Base-by-base conservation (phyloP, 2,888 invertebrate species). In the Cryptus viduatorius region DNA sequence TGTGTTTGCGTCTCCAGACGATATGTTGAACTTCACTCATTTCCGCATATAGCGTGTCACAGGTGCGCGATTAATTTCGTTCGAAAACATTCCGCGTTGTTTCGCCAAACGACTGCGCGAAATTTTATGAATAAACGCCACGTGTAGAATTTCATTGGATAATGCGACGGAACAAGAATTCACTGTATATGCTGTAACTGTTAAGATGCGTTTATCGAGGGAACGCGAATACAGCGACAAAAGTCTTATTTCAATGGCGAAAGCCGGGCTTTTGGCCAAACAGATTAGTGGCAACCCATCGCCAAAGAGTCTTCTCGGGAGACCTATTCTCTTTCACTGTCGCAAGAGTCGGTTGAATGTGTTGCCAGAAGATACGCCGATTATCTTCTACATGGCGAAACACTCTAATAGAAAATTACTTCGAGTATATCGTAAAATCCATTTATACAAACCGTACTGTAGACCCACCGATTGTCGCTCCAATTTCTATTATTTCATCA, bases 231-330 rank as follows among this genome's bases (percentile, higher is more conserved):
- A 31, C 31, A 29, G 61, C 61, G 37, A 14, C 37, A 61, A 61
- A 61, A 61, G 61, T 4, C 8, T 61, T 53, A 44, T 4, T 50
- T 31, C 29, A 46, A 69, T 69, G 69, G 50, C 42, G 31, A 48
- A 48, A 24, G 83, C 82, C 87, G 85, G 89, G 89, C 87, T 89
- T 83, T 84, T 79, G 83, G 89, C 89, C 89, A 90, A 89, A 87
- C 83, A 87, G 87, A 91, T 90, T 90, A 90, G 87, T 88, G 87
- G 83, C 86, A 85, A 81, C 80, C 83, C 83, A 87, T 89, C 86
- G 86, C 59, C 71, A 79, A 56, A 65, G 75, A 83, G 77, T 71
- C 65, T 50, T 37, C 72, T 71, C 44, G 29, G 42, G 24, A 59
- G 73, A 83, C 82, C 75, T 75, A 72, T 79, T 75, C 79, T 56